A percentile compares a stretch with the other conserved stretches of the same genome.
Conservation (phyloP, 2,888 invertebrate genomes). For the Megamerina dolium region DNA sequence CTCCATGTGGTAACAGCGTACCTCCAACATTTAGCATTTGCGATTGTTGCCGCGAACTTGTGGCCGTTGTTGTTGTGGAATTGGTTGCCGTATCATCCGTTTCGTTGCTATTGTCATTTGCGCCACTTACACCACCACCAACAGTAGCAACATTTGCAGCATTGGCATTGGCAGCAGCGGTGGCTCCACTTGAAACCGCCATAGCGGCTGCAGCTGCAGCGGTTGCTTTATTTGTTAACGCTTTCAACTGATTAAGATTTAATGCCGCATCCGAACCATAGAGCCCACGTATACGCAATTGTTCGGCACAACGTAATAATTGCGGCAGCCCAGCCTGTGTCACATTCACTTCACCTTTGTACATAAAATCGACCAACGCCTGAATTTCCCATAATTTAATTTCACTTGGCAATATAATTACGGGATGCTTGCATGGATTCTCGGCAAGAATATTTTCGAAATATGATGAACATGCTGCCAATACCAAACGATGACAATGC, state of each 20-base stretch:
- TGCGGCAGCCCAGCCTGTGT: conserved; percentile 78
- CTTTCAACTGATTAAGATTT: conserved; percentile 42
- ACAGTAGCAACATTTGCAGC: not conserved
- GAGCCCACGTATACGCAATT: conserved; percentile 70
- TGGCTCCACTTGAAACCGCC: conserved; percentile 11
- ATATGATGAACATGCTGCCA: conserved; percentile 80
- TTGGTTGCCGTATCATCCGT: conserved; percentile 34
- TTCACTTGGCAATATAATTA: conserved; percentile 73
- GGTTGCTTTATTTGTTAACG: conserved; percentile 28
- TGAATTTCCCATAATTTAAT: conserved; percentile 81
- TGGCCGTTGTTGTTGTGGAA: conserved; percentile 32
- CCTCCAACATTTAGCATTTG: conserved; percentile 5
- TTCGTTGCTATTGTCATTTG: conserved; percentile 31
- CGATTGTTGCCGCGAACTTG: conserved; percentile 11
- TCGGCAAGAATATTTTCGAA: conserved; percentile 72
- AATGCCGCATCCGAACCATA: conserved; percentile 48
- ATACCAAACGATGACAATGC: conserved; percentile 80
- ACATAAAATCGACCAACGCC: conserved; percentile 84
- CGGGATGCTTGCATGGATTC: conserved; percentile 81
- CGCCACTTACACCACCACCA: not conserved
- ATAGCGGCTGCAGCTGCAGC: conserved; percentile 9
- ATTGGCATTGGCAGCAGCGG: conserved; percentile 11
- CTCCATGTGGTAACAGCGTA: not conserved
- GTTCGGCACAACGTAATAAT: conserved; percentile 76
- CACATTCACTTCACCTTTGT: conserved; percentile 82